Evolutionary conservation across 2,888 invertebrate species (phyloP).

Genomic region (Drosophila koepferae): DNA sequence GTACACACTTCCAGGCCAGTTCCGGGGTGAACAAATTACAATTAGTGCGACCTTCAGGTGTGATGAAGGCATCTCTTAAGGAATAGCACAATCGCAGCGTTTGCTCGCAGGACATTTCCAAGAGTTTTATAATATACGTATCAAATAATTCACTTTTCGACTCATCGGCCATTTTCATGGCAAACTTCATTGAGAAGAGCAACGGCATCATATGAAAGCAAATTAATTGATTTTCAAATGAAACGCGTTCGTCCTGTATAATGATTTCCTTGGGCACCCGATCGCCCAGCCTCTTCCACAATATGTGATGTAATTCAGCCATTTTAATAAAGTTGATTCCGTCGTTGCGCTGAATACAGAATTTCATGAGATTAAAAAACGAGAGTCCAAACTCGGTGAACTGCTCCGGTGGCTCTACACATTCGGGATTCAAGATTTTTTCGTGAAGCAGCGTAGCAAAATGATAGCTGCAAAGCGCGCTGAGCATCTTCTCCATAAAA

Average conservation of each 20-base stretch:
- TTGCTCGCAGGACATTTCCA: constrained; percentile 88
- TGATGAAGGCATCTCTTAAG: constrained; percentile 86
- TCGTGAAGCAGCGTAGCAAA: constrained; percentile 82
- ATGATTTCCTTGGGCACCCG: constrained; percentile 82
- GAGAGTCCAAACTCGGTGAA: constrained; percentile 82
- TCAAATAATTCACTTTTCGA: constrained; percentile 85
- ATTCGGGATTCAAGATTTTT: constrained; percentile 73
- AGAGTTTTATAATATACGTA: constrained; percentile 87
- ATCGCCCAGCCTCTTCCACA: constrained; percentile 85
- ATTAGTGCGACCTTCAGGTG: constrained; percentile 49
- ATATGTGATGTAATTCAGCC: constrained; percentile 84
- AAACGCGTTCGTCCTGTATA: constrained; percentile 82
- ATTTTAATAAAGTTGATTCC: constrained; percentile 83
- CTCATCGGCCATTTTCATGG: constrained; percentile 57
- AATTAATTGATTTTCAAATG: constrained; percentile 88
- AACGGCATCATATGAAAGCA: constrained; percentile 89
- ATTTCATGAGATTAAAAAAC: constrained; percentile 84
- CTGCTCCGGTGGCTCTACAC: constrained; percentile 67
- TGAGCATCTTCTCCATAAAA: constrained; percentile 80
- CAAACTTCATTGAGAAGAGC: constrained; percentile 85
- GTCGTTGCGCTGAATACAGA: constrained; percentile 81
- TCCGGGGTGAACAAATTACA: constrained; percentile 68
- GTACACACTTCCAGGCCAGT: constrained; percentile 83
- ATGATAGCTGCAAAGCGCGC: constrained; percentile 75
- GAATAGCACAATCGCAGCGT: constrained; percentile 88